Base-by-base conservation (phyloP, 1,140 invertebrate genomes). In the Hycleus cichorii region DNA sequence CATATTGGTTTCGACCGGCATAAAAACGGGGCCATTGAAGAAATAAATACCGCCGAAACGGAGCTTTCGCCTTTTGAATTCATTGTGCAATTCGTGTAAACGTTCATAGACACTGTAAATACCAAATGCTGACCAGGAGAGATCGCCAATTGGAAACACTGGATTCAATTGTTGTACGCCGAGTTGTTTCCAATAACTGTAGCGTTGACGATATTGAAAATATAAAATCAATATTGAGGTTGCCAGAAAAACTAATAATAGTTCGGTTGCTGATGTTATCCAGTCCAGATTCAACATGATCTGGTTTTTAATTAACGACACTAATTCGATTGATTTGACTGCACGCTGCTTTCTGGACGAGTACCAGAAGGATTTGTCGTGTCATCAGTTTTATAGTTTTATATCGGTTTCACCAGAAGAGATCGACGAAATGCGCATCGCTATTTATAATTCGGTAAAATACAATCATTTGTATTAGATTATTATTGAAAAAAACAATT, bases 1-100 rank as follows among this genome's bases (percentile, higher is more conserved):
- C 8, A 83, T 63, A 60, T 77, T 72, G 2, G 74, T 75, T 68
- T 83, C 79, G 7, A 72, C 64, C 9, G 72, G 62, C 24, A 68
- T 26, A 40, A 58, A 64, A 27, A 61, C 44, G 0, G 64, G 64
- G 0, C 43, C 38, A n/a, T 45, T 60, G 24, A 57, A 24, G 1
- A 58, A 42, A 39, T 57, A 63, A 12, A 63, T 43, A 10, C 63
- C 63, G 4, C 57, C 63, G 40, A 57, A 54, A 39, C 51, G 54
- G 25, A 50, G 58, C 10, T 47, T 32, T 32, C 32, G 60, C 62
- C n/a, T 67, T 4, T 66, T 62, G 10, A 68, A 71, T 56, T 72
- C 68, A 0, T 67, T 42, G 46, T 76, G 74, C 11, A 69, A 59
- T 0, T 55, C 45, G n/a, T 53, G 32, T 43, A 65, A 64, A 43